Evolutionary conservation across 2,888 invertebrate genomes (phyloP), one percentile per base, ranked within the genome.

Genomic region (Candidula unifasciata): DNA sequence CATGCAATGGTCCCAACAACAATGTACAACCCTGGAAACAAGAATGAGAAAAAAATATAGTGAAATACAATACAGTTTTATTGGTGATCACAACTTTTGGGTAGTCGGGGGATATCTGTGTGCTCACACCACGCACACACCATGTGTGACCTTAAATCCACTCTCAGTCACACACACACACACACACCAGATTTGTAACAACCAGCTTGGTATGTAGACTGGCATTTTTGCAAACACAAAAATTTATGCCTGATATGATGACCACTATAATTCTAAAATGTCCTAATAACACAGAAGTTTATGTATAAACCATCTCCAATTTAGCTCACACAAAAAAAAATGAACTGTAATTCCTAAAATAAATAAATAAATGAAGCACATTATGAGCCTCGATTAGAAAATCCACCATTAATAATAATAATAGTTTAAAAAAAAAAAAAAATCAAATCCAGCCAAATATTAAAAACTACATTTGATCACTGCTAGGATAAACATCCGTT

Each of bases 1-100:
- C 68, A 54, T 80, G 80, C 68, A 80, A 80, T 80, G 80, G 80
- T 80, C 80, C 80, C 80, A 80, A 80, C 68, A 80, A 80, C 80
- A 80, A 52, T 44, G 37, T 24, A 80, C 79, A 79, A 79, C 66
- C 37, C 37, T 66, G 35, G 44, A 27, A 80, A 80, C 30, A 80
- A 27, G 52, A 33, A 64, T 30, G 27, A n/a, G 18, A 73, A 27
- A 52, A 37, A 74, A 54, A 74, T 52, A 74, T 64, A 60, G 60
- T 78, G 16, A 78, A 64, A 78, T 78, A 77, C 60, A 60, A 64
- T 74, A 54, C 10, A 54, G 44, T 24, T 44, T 73, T 54, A 30
- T 54, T 30, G 35, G 78, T 60, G 37, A 37, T 57, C 74, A 82
- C 82, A 73, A 82, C 44, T n/a, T 21, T n/a, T 52, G 74, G 82